These are phyloP conservation scores for Heliocidaris erythrogramma DNA, from an alignment of 35 echinoderm and acorn worm species.

Conservation along the genomic window DNA sequence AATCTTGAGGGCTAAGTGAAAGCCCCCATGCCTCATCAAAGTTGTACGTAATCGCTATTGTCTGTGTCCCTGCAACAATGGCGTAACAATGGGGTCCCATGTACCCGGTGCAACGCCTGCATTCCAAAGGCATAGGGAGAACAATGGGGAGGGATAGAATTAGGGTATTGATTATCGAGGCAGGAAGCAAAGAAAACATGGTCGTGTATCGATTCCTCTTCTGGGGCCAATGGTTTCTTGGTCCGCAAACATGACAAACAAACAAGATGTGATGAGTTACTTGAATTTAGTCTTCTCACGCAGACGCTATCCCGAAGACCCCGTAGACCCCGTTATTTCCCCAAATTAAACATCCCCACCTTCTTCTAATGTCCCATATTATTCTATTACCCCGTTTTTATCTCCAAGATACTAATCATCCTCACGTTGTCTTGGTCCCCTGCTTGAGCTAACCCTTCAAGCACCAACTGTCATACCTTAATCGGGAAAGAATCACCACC, in stretches of 20 bases:
- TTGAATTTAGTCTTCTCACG: background rate
- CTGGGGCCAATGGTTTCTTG: background rate
- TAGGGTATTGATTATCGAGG: constrained; percentile 26
- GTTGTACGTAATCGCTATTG: constrained; percentile 1
- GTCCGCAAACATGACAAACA: constrained; percentile 9
- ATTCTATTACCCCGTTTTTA: background rate
- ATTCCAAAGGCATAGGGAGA: background rate
- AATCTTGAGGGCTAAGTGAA: background rate
- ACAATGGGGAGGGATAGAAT: background rate
- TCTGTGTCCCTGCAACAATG: background rate
- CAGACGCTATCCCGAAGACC: background rate
- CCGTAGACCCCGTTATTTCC: background rate
- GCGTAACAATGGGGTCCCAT: background rate
- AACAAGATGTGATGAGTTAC: background rate
- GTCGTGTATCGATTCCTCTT: background rate
- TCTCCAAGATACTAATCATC: background rate
- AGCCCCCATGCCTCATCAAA: constrained; percentile 3
- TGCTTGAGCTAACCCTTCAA: background rate
- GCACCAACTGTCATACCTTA: background rate
- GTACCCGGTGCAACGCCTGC: background rate
- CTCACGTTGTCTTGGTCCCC: background rate
- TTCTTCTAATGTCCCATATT: background rate
- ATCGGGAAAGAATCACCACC: background rate
- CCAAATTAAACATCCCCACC: background rate
- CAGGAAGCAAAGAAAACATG: constrained; percentile 10